phyloP scores from a whole-genome alignment of 1,140 invertebrate genomes.

The Reticulitermes speratus region DNA sequence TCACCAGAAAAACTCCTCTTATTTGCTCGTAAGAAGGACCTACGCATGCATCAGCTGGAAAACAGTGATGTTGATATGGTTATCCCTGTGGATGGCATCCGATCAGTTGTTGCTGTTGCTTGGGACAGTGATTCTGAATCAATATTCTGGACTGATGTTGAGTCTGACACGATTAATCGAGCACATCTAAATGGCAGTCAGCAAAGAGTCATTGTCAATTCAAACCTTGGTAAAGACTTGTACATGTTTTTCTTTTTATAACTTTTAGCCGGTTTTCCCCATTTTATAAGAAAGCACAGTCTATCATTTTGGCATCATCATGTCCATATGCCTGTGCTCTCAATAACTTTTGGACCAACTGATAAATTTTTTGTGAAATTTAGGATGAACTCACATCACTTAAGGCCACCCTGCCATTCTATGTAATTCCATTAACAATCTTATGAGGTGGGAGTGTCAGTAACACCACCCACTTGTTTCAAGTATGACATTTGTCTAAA shows the following conservation, averaged over 20 bases:
- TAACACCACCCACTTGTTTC: too few species aligned
- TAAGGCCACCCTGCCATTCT: too few species aligned
- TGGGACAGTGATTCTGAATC: constrained; percentile 78
- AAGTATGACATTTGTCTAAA: too few species aligned
- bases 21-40: constrained; percentile 78
- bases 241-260: background rate
- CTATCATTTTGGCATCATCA: background rate
- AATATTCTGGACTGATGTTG: constrained; percentile 87
- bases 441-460: too few species aligned
- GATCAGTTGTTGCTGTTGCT: constrained; percentile 78
- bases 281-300: background rate
- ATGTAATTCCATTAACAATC: too few species aligned
- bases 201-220: constrained; percentile 65
- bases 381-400: too few species aligned
- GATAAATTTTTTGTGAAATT: too few species aligned
- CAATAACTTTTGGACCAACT: too few species aligned
- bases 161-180: constrained; percentile 76
- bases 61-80: constrained; percentile 65
- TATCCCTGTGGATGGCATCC: constrained; percentile 75
- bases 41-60: constrained; percentile 69
- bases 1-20: constrained; percentile 75
- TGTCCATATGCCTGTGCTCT: background rate
- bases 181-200: constrained; percentile 74
- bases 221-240: constrained; percentile 62
- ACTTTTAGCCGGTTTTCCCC: too few species aligned